A percentile compares a stretch with the other conserved stretches of the same genome.
Conservation (phyloP, 2,113 vertebrate species). For the Cochlearius cochlearius region DNA sequence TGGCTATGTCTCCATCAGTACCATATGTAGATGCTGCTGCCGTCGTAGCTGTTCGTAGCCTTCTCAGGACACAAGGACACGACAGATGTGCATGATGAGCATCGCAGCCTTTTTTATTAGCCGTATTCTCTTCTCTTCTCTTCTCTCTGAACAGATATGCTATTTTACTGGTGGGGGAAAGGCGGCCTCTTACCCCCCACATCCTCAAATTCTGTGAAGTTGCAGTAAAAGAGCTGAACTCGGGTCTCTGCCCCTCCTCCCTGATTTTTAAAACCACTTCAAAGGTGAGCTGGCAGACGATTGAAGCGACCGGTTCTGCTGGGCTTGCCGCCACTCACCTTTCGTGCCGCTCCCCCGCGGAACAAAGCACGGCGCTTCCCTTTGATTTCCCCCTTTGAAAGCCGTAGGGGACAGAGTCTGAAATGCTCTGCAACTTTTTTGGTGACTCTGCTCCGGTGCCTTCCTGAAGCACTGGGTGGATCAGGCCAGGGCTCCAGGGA, state of each 20-base stretch:
- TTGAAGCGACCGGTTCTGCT: conserved; percentile 23
- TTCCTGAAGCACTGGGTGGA: neutral
- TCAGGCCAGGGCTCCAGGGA: neutral
- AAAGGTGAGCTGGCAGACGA: conserved; percentile 15
- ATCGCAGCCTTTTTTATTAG: neutral
- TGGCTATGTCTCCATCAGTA: accelerated
- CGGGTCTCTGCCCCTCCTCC: conserved; percentile 31
- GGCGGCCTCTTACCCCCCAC: neutral
- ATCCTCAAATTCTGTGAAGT: conserved; percentile 4
- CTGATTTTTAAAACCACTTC: conserved; percentile 51
- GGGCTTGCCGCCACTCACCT: conserved; percentile 21
- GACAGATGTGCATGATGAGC: neutral
- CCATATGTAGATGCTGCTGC: neutral
- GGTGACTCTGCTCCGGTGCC: neutral
- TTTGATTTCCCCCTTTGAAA: conserved; percentile 54
- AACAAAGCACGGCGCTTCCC: conserved; percentile 30
- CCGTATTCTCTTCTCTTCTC: neutral
- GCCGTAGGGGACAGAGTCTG: neutral
- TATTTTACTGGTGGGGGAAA: neutral
- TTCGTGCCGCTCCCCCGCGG: neutral
- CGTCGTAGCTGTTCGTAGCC: neutral
- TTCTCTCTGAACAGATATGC: neutral
- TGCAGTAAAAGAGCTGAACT: conserved; percentile 18
- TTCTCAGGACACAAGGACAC: neutral
- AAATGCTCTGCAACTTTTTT: neutral